Evolutionary conservation across 2,797 vertebrate genomes (phyloP).

Genomic region (Acrossocheilus fasciatus): DNA sequence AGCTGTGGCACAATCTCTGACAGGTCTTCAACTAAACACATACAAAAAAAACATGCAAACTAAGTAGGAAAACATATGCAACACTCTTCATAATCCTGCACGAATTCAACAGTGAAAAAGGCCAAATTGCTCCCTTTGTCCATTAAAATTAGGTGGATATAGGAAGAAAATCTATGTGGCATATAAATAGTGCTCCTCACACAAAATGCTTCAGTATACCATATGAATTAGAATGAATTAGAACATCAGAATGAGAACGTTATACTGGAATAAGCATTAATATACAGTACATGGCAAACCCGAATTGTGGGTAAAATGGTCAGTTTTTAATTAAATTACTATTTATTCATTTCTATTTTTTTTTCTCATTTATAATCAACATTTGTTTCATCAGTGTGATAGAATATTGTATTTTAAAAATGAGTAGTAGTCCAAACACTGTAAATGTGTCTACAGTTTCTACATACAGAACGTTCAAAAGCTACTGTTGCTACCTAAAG

Average conservation of each 20-base stretch:
- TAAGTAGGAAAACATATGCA: not conserved
- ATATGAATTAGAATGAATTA: not conserved
- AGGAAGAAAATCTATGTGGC: not conserved
- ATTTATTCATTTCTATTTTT: not conserved
- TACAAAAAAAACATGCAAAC: constrained; percentile 30
- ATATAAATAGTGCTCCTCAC: not conserved
- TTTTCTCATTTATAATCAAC: not conserved
- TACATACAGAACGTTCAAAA: constrained; percentile 2
- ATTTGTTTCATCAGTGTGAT: not conserved
- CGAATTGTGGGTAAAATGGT: not conserved
- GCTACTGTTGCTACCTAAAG: not conserved
- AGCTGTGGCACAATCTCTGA: constrained; percentile 90
- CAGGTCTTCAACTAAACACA: constrained; percentile 85
- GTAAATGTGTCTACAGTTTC: not conserved
- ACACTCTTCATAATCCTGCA: not conserved
- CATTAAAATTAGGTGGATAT: not conserved
- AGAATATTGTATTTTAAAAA: not conserved
- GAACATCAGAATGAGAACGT: not conserved
- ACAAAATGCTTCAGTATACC: not conserved
- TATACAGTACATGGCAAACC: not conserved
- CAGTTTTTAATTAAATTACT: not conserved
- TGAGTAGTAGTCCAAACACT: not conserved
- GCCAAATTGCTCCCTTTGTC: not conserved
- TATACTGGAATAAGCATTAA: not conserved
- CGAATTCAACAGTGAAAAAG: not conserved